These are phyloP conservation scores for Danionella cerebrum DNA, from an alignment of 2,113 vertebrate species.

Conservation along the genomic window DNA sequence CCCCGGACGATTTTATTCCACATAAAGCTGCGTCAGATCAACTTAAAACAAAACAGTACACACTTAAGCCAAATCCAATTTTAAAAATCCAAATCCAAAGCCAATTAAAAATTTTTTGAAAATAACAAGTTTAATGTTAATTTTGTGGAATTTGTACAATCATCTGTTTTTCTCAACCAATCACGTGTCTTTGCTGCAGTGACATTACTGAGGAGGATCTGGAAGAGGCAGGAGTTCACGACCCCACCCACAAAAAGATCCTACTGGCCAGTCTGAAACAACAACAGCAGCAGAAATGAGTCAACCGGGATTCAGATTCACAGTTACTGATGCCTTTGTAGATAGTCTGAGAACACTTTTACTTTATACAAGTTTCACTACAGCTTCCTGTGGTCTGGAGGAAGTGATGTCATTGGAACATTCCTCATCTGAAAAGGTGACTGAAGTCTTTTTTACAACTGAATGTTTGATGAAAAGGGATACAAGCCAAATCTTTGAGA, in stretches of 20 bases:
- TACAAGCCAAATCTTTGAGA: slow-evolving; percentile 13
- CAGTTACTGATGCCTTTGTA: slow-evolving; percentile 21
- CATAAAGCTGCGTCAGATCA: no score
- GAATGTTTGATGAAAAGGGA: slow-evolving; percentile 24
- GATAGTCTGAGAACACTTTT: neutral
- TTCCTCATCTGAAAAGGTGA: slow-evolving; percentile 31
- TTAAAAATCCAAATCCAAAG: no score
- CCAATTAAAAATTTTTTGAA: no score
- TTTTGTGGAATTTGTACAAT: neutral
- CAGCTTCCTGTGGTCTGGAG: slow-evolving; percentile 28
- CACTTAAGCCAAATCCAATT: no score
- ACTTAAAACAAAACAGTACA: no score
- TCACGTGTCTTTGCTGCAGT: slow-evolving; percentile 51
- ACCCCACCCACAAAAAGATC: slow-evolving; percentile 79
- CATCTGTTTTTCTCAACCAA: neutral
- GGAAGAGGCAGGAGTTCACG: slow-evolving; percentile 86
- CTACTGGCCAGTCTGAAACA: slow-evolving; percentile 83
- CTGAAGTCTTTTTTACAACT: neutral
- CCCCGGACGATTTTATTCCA: no score
- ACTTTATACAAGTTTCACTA: slow-evolving; percentile 42
- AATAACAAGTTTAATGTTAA: neutral
- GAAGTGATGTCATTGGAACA: slow-evolving; percentile 26
- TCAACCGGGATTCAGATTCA: slow-evolving; percentile 4
- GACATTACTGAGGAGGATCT: slow-evolving; percentile 95
- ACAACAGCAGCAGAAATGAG: slow-evolving; percentile 60